These are phyloP conservation scores for Branchipolynoe longqiensis DNA, from an alignment of 2,888 invertebrate genomes.

Conservation along the genomic window DNA sequence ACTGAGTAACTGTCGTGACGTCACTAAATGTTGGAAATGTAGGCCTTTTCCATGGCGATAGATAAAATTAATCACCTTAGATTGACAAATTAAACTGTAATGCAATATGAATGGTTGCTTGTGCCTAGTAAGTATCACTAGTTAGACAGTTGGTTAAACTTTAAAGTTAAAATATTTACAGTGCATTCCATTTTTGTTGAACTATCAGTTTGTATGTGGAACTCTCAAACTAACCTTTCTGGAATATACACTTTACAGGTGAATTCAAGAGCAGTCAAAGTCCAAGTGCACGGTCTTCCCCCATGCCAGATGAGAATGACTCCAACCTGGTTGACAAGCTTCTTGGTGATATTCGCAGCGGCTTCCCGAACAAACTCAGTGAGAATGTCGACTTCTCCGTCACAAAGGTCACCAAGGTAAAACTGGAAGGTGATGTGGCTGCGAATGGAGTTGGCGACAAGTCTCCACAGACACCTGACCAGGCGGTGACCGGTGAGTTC, in stretches of 20 bases:
- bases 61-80: too few relatives aligned
- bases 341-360: conserved; percentile 78
- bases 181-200: too few relatives aligned
- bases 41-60: too few relatives aligned
- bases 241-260: conserved; percentile 46
- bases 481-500: conserved; percentile 46
- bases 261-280: conserved; percentile 24
- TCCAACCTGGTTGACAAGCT: conserved; percentile 76
- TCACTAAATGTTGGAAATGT: too few relatives aligned
- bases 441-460: not conserved
- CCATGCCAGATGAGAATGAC: conserved; percentile 62
- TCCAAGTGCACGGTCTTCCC: conserved; percentile 8
- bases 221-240: too few relatives aligned
- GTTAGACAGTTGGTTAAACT: too few relatives aligned
- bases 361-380: conserved; percentile 74
- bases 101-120: too few relatives aligned
- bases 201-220: too few relatives aligned
- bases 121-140: too few relatives aligned
- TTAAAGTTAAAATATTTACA: too few relatives aligned
- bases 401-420: conserved; percentile 75
- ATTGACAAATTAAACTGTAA: too few relatives aligned
- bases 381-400: conserved; percentile 76
- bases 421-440: conserved; percentile 65
- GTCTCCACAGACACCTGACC: not conserved
- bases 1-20: too few relatives aligned